These are phyloP conservation scores for Solenopsis invicta DNA, from an alignment of 1,140 invertebrate genomes.

Conservation along the genomic window DNA sequence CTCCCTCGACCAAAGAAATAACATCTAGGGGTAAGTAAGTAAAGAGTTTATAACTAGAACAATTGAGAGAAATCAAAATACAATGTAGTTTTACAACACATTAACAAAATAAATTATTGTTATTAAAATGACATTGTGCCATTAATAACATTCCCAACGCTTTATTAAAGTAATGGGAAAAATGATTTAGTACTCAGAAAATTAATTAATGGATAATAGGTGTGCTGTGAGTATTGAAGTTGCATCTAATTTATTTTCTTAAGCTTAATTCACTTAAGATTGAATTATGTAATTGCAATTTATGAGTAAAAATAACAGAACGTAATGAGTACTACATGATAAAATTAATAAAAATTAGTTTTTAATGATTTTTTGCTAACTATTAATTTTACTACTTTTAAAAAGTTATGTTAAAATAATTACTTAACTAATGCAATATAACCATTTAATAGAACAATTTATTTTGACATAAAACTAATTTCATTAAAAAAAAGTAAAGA, in stretches of 20 bases:
- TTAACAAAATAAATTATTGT: neutral
- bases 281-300: neutral
- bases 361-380: conserved; percentile 6
- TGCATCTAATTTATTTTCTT: neutral
- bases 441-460: neutral
- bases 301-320: neutral
- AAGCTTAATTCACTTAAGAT: neutral
- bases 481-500: neutral
- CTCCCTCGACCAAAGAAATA: conserved; percentile 82
- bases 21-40: conserved; percentile 76
- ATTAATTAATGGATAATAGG: neutral
- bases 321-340: neutral
- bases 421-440: neutral
- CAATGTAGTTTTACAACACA: neutral
- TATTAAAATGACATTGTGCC: neutral
- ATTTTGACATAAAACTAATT: neutral
- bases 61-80: neutral
- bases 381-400: conserved; percentile 14
- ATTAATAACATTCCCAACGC: neutral
- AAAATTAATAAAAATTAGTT: neutral
- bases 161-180: neutral
- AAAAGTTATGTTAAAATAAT: neutral
- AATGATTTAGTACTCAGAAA: neutral
- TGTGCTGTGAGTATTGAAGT: neutral
- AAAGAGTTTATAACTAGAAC: neutral